Evolutionary conservation across 2,888 invertebrate species (phyloP).

Genomic region (Synergus itoensis): DNA sequence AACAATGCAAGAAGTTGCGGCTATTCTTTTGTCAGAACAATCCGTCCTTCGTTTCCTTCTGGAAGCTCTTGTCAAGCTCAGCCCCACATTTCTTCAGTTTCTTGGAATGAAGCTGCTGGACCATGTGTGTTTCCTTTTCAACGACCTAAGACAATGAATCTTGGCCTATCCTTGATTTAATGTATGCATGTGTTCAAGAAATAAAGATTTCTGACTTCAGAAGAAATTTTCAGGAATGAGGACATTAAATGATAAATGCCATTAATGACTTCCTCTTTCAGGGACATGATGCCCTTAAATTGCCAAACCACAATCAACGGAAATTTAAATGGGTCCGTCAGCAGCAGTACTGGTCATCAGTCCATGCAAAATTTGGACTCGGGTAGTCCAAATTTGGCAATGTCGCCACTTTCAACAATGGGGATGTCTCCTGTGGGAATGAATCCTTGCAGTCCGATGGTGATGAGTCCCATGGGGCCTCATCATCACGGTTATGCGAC

Average conservation of each 20-base stretch:
- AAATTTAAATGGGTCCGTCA: constrained; percentile 59
- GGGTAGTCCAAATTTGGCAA: constrained; percentile 71
- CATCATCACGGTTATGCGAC: constrained; percentile 74
- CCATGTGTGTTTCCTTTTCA: constrained; percentile 17
- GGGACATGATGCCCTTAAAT: constrained; percentile 70
- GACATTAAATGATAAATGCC: neutral
- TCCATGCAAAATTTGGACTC: constrained; percentile 70
- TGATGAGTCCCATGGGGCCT: constrained; percentile 74
- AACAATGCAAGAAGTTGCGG: constrained; percentile 31
- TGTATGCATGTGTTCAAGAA: neutral
- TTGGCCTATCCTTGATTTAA: neutral
- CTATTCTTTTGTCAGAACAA: constrained; percentile 4
- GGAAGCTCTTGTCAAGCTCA: neutral
- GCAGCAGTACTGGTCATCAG: constrained; percentile 66
- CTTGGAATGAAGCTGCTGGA: constrained; percentile 34
- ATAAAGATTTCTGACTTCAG: neutral
- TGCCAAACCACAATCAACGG: constrained; percentile 65
- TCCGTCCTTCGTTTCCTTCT: constrained; percentile 15
- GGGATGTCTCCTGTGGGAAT: constrained; percentile 73
- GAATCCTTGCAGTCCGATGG: constrained; percentile 69
- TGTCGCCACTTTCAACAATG: constrained; percentile 72
- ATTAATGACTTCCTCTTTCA: constrained; percentile 47
- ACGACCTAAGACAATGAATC: constrained; percentile 27
- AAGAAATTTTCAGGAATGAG: neutral
- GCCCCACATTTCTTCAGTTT: constrained; percentile 1